phyloP scores from a whole-genome alignment of 1,140 invertebrate genomes.

The Drosophila fuyamai region DNA sequence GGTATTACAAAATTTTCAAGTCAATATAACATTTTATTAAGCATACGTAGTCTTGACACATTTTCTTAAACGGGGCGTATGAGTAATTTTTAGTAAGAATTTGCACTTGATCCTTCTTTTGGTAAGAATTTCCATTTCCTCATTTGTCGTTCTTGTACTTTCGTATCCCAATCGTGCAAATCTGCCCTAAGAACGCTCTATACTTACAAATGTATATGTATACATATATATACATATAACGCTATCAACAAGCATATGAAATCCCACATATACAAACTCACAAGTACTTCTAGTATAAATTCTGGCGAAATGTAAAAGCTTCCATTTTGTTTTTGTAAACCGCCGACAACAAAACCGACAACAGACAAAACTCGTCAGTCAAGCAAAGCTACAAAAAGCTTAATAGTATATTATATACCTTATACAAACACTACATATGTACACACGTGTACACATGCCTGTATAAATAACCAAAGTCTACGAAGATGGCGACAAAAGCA shows the following conservation, averaged over 20 bases:
- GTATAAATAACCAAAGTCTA: slow-evolving; percentile 45
- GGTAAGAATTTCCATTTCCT: slow-evolving; percentile 23
- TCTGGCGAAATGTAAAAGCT: slow-evolving; percentile 81
- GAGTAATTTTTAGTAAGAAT: slow-evolving; percentile 11
- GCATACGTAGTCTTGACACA: slow-evolving; percentile 24
- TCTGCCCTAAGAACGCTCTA: slow-evolving; percentile 44
- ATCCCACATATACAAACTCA: slow-evolving; percentile 14
- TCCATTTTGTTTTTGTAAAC: slow-evolving; percentile 67
- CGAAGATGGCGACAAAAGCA: slow-evolving; percentile 80
- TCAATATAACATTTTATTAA: slow-evolving; percentile 11
- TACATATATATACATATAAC: slow-evolving; percentile 1
- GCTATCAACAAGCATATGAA: slow-evolving; percentile 47
- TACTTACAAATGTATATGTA: slow-evolving; percentile 8
- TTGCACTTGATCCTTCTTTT: slow-evolving; percentile 10
- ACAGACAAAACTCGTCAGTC: slow-evolving; percentile 52
- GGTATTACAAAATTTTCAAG: neutral
- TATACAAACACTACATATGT: slow-evolving; percentile 24
- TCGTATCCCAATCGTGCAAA: slow-evolving; percentile 48
- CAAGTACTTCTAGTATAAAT: slow-evolving; percentile 62
- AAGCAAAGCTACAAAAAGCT: slow-evolving; percentile 57
- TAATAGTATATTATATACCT: slow-evolving; percentile 48
- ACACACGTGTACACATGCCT: slow-evolving; percentile 6
- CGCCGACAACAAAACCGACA: slow-evolving; percentile 32
- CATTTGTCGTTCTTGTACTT: slow-evolving; percentile 16
- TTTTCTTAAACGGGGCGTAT: slow-evolving; percentile 6